phyloP scores from a whole-genome alignment of 2,888 invertebrate species.

The Drosophila cyrtoloma region DNA sequence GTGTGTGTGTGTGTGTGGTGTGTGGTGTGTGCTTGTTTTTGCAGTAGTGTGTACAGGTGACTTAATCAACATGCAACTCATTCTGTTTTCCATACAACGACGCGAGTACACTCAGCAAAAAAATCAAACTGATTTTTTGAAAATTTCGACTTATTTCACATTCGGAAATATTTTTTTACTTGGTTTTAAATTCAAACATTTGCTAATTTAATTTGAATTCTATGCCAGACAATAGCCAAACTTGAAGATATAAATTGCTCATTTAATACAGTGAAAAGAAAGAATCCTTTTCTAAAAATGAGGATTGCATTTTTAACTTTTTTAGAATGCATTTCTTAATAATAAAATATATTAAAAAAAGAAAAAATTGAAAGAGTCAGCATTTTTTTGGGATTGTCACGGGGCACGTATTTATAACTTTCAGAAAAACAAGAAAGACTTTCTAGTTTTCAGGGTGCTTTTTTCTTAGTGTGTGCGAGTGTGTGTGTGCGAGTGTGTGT shows the following conservation, averaged over 20 bases:
- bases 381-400: not conserved
- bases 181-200: no score
- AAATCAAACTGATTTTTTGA: not conserved
- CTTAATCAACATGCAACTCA: constrained; percentile 81
- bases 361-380: not conserved
- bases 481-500: not conserved
- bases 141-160: no score
- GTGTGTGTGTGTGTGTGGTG: constrained; percentile 48
- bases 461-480: not conserved
- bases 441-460: not conserved
- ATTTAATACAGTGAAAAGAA: no score
- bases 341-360: not conserved
- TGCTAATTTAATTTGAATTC: no score
- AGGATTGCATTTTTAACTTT: no score
- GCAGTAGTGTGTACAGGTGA: constrained; percentile 78
- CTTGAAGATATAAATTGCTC: no score
- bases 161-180: no score
- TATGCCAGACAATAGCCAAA: no score
- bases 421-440: not conserved
- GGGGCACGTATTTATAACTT: no score
- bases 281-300: no score
- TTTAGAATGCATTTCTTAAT: no score
- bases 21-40: constrained; percentile 60
- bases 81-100: constrained; percentile 55
- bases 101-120: not conserved